These are phyloP conservation scores for Atrina japonica DNA, from an alignment of 2,888 invertebrate genomes.

Conservation along the genomic window DNA sequence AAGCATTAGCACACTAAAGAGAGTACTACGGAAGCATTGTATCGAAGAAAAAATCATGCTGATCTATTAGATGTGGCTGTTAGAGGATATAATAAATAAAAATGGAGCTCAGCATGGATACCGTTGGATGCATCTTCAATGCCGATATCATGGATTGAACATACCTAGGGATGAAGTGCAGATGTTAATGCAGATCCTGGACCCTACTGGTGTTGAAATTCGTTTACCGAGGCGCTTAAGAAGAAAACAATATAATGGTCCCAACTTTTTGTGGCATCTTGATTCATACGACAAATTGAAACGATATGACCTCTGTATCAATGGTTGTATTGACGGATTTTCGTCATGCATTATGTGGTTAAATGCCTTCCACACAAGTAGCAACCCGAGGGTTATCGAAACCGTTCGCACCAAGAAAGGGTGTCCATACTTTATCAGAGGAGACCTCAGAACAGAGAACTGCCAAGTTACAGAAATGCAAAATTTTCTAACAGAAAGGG, in stretches of 20 bases:
- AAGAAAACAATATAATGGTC: conserved; percentile 26
- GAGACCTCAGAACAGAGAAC: conserved; percentile 17
- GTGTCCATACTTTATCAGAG: too few relatives aligned
- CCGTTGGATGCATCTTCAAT: too few relatives aligned
- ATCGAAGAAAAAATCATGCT: conserved; percentile 7
- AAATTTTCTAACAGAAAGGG: neutral
- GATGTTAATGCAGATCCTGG: conserved; percentile 23
- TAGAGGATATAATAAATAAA: too few relatives aligned
- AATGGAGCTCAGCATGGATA: too few relatives aligned
- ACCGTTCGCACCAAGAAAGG: conserved; percentile 13
- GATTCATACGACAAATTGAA: conserved; percentile 40
- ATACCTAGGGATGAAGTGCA: too few relatives aligned
- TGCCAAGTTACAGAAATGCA: conserved; percentile 4
- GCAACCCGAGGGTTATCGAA: conserved; percentile 36
- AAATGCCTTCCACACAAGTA: too few relatives aligned
- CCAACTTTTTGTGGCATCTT: too few relatives aligned
- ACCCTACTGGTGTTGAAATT: conserved; percentile 11
- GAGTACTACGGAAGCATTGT: neutral
- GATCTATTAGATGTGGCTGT: conserved; percentile 41
- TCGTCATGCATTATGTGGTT: conserved; percentile 31
- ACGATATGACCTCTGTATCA: conserved; percentile 35
- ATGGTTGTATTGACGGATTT: too few relatives aligned
- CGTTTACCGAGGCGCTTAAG: conserved; percentile 38
- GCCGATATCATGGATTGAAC: too few relatives aligned
- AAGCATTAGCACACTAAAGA: too few relatives aligned